Base-by-base conservation (phyloP, 2,888 invertebrate species). In the Ptilodon capucinus region DNA sequence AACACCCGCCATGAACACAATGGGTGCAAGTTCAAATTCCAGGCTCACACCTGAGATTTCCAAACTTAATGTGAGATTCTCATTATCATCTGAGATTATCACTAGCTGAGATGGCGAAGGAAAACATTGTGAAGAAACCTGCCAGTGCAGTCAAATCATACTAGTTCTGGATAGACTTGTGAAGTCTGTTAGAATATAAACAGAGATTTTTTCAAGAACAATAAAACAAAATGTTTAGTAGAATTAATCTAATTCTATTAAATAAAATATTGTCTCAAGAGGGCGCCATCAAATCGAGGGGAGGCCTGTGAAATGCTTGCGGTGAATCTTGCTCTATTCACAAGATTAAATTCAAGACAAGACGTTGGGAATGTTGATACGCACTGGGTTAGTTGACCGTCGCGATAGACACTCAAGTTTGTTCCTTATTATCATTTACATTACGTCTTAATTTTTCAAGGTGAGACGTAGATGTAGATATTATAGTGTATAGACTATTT, bases 321-420 rank as follows among this genome's bases (percentile, higher is more conserved):
- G 84, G 84, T 65, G 74, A 81, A 81, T 84, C 81, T 77, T 70
- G 72, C 78, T 79, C 78, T 81, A 78, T 81, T 78, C 81, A 68
- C 72, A 73, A 87, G 84, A 88, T 87, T 86, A 88, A 87, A 86
- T 86, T 85, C 81, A 79, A 76, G 77, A 73, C 71, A 70, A 64
- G 66, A 67, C 71, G 68, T 68, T 60, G 58, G 68, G 69, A 76
- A 77, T 80, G 57, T 72, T 53, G 52, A 19, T 44, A 72, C 83
- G 70, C 82, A 85, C 84, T 76, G 42, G 1, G 50, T 40, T 35
- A 13, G 49, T 38, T 54, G 42, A 16, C 40, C 28, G 54, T 17
- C 4, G 51, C 63, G 57, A 40, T 57, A 11, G 11, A 34, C 16
- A 35, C n/a, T 13, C 8, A 7, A 32, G 14, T 2, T 18, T 17